phyloP scores from a whole-genome alignment of 92 coral and sea anemone genomes.

The Parazoanthus darwini region DNA sequence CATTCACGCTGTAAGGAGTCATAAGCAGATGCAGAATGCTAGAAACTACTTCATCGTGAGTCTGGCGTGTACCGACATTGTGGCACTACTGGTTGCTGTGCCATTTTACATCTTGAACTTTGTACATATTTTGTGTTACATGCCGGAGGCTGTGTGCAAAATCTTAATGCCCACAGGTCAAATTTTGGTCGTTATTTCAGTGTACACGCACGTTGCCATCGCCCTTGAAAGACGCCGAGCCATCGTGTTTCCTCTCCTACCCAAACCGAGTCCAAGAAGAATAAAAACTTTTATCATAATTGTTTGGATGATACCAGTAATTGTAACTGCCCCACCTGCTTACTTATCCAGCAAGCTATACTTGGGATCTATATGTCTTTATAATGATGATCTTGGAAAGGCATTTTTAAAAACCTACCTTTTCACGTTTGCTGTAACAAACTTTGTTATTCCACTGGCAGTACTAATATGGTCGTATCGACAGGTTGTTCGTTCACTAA shows the following conservation, averaged over 20 bases:
- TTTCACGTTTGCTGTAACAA: neutral
- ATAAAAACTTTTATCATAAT: no score
- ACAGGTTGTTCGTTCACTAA: no score
- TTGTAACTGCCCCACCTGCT: no score
- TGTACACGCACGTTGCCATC: constrained; percentile 3
- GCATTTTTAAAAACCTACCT: no score
- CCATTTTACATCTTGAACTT: neutral
- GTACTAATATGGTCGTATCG: neutral
- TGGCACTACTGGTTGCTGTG: neutral
- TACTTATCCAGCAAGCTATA: no score
- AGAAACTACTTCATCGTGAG: constrained; percentile 3
- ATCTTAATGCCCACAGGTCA: neutral
- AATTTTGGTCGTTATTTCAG: neutral
- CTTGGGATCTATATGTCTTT: no score
- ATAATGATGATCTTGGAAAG: no score
- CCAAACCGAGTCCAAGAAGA: no score
- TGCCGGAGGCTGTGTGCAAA: neutral
- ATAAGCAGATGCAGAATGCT: neutral
- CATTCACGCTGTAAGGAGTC: neutral
- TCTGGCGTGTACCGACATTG: constrained; percentile 14
- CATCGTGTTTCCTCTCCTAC: no score
- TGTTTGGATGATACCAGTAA: no score
- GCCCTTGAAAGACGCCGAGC: constrained; percentile 21
- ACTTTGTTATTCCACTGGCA: neutral
- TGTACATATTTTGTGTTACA: neutral